Evolutionary conservation across 2,888 invertebrate species (phyloP).

Genomic region (Sclerodermus sp.): DNA sequence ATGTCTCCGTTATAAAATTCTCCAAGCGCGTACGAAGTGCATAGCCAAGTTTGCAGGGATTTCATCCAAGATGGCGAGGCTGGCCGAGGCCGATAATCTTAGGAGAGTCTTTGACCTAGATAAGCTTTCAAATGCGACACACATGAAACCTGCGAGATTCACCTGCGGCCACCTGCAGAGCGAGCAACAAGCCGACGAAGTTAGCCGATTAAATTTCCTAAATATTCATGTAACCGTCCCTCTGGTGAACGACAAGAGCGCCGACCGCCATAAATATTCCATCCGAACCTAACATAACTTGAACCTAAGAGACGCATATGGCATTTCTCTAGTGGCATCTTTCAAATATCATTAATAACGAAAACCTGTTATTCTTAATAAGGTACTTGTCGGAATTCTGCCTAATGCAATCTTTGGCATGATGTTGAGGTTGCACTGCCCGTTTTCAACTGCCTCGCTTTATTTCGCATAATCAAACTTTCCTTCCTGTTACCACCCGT

Average conservation of each 20-base stretch:
- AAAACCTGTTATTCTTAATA: constrained; percentile 1
- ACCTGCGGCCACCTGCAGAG: too few species aligned
- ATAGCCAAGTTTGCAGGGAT: too few species aligned
- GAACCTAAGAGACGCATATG: constrained; percentile 28
- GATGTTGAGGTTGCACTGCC: background rate
- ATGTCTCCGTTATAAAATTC: too few species aligned
- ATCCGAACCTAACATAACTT: constrained; percentile 6
- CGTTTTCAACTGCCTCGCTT: background rate
- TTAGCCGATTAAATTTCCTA: constrained; percentile 32
- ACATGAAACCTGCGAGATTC: too few species aligned
- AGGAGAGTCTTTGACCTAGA: too few species aligned
- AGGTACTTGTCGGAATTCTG: too few species aligned
- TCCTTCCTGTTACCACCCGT: too few species aligned
- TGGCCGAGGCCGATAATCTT: too few species aligned
- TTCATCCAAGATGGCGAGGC: too few species aligned
- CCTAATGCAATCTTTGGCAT: background rate
- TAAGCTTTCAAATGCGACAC: too few species aligned
- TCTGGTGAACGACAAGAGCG: constrained; percentile 13
- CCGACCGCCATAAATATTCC: constrained; percentile 32
- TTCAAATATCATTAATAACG: constrained; percentile 1
- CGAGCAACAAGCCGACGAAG: constrained; percentile 9
- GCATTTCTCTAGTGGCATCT: constrained; percentile 19
- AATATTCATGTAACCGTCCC: constrained; percentile 25
- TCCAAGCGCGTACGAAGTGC: too few species aligned
- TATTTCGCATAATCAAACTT: too few species aligned